phyloP scores from a whole-genome alignment of 92 coral and sea anemone genomes.

The Paragorgia papillata region DNA sequence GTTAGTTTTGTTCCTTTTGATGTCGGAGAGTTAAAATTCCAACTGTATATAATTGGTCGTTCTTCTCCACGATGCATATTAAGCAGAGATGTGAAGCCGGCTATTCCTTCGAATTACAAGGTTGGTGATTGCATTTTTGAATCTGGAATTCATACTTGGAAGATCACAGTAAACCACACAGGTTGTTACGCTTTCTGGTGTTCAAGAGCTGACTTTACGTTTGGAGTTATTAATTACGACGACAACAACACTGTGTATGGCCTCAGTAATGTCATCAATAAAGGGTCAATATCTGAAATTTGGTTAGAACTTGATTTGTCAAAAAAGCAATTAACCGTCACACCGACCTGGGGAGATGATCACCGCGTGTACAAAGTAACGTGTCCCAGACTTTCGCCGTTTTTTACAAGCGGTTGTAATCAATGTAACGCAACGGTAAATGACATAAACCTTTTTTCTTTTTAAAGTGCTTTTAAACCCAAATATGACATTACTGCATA shows the following conservation, averaged over 20 bases:
- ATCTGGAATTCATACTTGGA: slow-evolving; percentile 22
- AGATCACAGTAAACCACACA: slow-evolving; percentile 2
- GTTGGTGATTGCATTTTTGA: slow-evolving; percentile 14
- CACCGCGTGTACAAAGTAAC: too few species aligned
- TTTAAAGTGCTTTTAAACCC: too few species aligned
- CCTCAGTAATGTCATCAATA: neutral
- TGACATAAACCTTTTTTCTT: too few species aligned
- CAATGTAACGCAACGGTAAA: too few species aligned
- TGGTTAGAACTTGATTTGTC: too few species aligned
- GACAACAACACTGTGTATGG: neutral
- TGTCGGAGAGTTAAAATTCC: slow-evolving; percentile 28
- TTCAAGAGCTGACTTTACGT: neutral
- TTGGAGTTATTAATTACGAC: slow-evolving; percentile 2
- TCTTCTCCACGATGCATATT: slow-evolving; percentile 8
- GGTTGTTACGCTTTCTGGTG: neutral
- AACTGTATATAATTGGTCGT: slow-evolving; percentile 31
- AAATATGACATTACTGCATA: too few species aligned
- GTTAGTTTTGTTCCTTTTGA: slow-evolving; percentile 35
- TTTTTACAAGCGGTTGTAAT: too few species aligned
- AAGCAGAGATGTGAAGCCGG: neutral
- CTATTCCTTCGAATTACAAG: too few species aligned
- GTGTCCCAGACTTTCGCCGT: too few species aligned
- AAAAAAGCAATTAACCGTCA: too few species aligned
- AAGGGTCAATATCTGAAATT: too few species aligned
- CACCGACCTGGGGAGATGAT: too few species aligned